Evolutionary conservation across 2,113 vertebrate genomes (phyloP).

Genomic region (Eulemur rufifrons): DNA sequence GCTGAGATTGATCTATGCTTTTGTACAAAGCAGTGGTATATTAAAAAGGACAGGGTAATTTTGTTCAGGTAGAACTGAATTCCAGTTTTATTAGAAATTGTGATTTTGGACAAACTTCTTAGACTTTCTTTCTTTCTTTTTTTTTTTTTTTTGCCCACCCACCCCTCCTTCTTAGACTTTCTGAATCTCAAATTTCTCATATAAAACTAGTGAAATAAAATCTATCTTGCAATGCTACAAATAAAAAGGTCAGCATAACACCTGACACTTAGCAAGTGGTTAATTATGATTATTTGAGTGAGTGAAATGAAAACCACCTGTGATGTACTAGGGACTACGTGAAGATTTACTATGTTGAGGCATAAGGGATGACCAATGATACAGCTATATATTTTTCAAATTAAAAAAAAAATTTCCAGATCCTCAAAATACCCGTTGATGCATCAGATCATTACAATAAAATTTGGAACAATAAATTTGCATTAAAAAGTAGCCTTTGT

Average conservation of each 20-base stretch:
- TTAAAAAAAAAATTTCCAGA: background rate
- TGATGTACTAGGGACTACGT: background rate
- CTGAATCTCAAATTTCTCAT: background rate
- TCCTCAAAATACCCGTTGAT: background rate
- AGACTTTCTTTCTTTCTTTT: background rate
- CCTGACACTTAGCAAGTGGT: background rate
- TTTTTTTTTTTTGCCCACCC: too few species aligned
- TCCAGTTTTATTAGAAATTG: background rate
- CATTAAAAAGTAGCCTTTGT: background rate
- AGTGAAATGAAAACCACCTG: background rate
- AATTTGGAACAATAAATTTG: background rate
- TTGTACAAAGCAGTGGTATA: background rate
- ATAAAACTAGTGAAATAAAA: background rate
- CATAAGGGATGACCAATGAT: background rate
- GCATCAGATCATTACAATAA: background rate
- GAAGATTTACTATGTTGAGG: background rate
- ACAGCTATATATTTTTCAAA: background rate
- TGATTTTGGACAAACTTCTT: background rate
- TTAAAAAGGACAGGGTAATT: background rate
- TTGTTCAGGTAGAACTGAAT: background rate
- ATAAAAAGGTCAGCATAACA: background rate
- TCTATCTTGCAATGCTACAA: background rate
- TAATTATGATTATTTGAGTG: background rate
- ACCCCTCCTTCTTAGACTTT: background rate
- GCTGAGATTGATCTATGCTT: background rate